phyloP scores from a whole-genome alignment of 2,888 invertebrate genomes.

The Serripes groenlandicus region DNA sequence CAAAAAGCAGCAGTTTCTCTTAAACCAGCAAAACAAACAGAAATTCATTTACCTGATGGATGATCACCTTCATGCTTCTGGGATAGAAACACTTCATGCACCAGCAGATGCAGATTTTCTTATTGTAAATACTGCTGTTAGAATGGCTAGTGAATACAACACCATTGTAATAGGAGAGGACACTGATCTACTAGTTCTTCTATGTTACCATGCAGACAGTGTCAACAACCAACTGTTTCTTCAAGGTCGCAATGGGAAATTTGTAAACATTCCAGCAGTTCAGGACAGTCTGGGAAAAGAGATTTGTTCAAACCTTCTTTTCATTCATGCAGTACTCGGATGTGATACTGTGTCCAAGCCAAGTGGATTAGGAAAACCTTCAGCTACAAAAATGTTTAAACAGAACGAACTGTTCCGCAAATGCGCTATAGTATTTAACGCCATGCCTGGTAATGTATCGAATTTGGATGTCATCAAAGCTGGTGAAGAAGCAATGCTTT shows the following conservation, averaged over 20 bases:
- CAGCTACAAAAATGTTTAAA: background rate
- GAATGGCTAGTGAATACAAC: background rate
- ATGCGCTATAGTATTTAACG: background rate
- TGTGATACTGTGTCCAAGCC: slow-evolving; percentile 5
- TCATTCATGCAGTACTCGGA: background rate
- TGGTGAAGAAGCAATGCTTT: slow-evolving; percentile 10
- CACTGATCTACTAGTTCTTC: slow-evolving; percentile 7
- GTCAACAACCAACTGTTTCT: background rate
- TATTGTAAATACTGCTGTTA: slow-evolving; percentile 5
- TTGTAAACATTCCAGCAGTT: background rate
- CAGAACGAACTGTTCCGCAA: background rate
- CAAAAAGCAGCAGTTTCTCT: background rate
- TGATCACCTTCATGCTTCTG: background rate
- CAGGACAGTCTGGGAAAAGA: background rate
- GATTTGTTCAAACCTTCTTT: background rate
- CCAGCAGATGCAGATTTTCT: slow-evolving; percentile 3
- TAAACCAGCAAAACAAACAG: slow-evolving; percentile 3
- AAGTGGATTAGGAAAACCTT: background rate
- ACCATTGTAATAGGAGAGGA: slow-evolving; percentile 8
- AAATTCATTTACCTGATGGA: background rate
- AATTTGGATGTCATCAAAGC: background rate
- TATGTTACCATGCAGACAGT: background rate
- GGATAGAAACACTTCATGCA: slow-evolving; percentile 3
- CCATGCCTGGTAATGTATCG: background rate
- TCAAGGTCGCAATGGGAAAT: background rate